phyloP scores from a whole-genome alignment of 2,113 vertebrate species.

The Sorex fumeus region DNA sequence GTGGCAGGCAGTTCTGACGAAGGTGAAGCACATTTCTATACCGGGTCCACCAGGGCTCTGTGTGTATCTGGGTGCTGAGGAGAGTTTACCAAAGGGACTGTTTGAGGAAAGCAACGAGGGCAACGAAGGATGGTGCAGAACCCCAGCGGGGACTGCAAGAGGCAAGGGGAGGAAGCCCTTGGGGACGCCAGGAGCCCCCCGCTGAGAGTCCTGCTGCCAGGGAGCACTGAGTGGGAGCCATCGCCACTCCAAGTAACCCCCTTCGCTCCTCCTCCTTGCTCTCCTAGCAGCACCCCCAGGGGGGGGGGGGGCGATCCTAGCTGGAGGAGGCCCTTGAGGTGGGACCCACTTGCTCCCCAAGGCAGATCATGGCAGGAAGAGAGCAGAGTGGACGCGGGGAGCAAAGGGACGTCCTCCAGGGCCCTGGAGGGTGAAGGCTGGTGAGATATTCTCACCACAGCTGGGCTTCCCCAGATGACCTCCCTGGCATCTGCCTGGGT shows the following conservation, averaged over 20 bases:
- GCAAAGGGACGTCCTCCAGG: not conserved
- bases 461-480: not conserved
- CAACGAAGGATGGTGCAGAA: not conserved
- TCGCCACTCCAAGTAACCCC: not conserved
- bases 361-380: not conserved
- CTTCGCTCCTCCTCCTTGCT: not conserved
- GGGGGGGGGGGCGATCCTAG: not conserved
- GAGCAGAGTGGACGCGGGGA: not conserved
- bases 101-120: not conserved
- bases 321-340: not conserved
- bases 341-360: not conserved
- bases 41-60: no score
- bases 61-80: not conserved
- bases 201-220: not conserved
- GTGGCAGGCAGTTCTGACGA: not conserved
- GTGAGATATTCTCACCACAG: not conserved
- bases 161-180: accelerated
- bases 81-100: not conserved
- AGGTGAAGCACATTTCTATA: not conserved
- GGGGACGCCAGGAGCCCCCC: not conserved
- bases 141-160: not conserved
- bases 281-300: not conserved
- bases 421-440: not conserved
- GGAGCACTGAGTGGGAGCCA: not conserved
- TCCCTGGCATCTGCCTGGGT: not conserved